Base-by-base conservation (phyloP, 2,888 invertebrate genomes). In the Clunio marinus region DNA sequence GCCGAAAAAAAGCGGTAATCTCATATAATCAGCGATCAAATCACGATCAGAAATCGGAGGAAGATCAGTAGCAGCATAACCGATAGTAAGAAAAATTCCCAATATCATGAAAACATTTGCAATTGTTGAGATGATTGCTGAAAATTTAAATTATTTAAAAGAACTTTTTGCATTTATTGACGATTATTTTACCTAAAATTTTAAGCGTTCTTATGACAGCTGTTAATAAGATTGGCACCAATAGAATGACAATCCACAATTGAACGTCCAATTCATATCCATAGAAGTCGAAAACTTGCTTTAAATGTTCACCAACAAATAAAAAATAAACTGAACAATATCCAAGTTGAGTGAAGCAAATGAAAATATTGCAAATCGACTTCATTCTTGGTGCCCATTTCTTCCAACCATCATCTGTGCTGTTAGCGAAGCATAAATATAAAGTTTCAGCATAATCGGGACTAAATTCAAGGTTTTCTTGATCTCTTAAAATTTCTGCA, bases 241-340 rank as follows among this genome's bases (percentile, higher is more conserved):
- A 79, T n/a, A n/a, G n/a, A 20, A 88, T 82, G 45, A 90, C 80
- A 35, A 85, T 82, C 89, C 92, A 91, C 75, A 90, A 88, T 5
- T 88, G 86, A 0, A 89, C 81, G 71, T 86, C 84, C 62, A 88
- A 75, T 51, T 82, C 75, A 41, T 86, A 77, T 15, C 81, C 82
- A 75, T 88, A 86, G 70, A 84, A 82, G 72, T 86, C 83, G 72
- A 87, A 78, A 10, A 89, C 91, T 84, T 88, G 85, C 78, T 90
- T 83, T 70, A 93, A 77, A 77, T 93, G 96, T 70, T 88, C 87
- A 10, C 95, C 89, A 72, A 97, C 91, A 77, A 97, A 97, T 15
- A 97, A 92, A 74, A 96, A 91, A 80, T 98, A 98, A 28, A 97
- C 92, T 77, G 96, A 96, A 79, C 98, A 98, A 81, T 98, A 97